Percentiles rank a stretch among this genome's conserved stretches.
Conservation (phyloP, 1,140 invertebrate genomes). For the Drosophila hydei region DNA sequence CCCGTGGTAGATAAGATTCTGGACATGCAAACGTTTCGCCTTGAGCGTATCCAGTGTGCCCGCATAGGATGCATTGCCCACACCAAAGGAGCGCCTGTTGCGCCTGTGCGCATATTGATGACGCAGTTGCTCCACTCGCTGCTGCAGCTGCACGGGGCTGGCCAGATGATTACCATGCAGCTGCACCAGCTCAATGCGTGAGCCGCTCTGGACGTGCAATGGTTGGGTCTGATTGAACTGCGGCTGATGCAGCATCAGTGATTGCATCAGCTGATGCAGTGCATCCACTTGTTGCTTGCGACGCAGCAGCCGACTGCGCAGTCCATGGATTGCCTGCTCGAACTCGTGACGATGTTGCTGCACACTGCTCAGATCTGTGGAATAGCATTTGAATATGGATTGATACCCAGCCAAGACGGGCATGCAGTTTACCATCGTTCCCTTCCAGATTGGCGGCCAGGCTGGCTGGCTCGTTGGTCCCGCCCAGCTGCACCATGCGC, state of each 20-base stretch:
- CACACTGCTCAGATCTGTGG: slow-evolving; percentile 55
- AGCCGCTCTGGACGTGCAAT: slow-evolving; percentile 29
- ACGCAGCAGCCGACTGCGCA: slow-evolving; percentile 63
- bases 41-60: slow-evolving; percentile 40
- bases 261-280: slow-evolving; percentile 30
- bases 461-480: slow-evolving; percentile 16
- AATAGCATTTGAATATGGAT: neutral
- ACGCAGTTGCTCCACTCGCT: slow-evolving; percentile 50
- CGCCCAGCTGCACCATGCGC: slow-evolving; percentile 66
- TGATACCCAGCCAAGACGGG: neutral
- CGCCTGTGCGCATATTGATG: slow-evolving; percentile 12
- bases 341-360: slow-evolving; percentile 73
- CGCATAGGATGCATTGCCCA: slow-evolving; percentile 22
- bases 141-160: slow-evolving; percentile 59
- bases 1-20: slow-evolving; percentile 64
- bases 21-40: slow-evolving; percentile 52
- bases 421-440: slow-evolving; percentile 43
- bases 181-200: slow-evolving; percentile 44
- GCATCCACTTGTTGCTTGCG: slow-evolving; percentile 42
- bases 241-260: neutral
- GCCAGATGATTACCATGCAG: slow-evolving; percentile 39
- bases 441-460: slow-evolving; percentile 36
- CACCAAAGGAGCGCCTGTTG: slow-evolving; percentile 52
- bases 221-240: slow-evolving; percentile 18
- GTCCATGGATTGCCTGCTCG: slow-evolving; percentile 50